Conservation (phyloP, 2,113 vertebrate species). For the Prinia subflava region DNA sequence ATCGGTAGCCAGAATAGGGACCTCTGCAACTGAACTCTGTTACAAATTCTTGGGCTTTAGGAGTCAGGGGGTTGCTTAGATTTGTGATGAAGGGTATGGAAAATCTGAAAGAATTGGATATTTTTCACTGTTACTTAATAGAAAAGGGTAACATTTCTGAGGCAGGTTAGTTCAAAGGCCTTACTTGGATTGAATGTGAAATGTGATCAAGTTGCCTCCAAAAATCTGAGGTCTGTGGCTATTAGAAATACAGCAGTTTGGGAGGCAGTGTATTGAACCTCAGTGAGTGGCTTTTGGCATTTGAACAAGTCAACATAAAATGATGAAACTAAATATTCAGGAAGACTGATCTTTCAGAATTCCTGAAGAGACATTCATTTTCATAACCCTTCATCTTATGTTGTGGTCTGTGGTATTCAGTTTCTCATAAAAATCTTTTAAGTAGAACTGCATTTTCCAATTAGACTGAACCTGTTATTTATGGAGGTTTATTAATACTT, state of each 20-base stretch:
- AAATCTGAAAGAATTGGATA: not conserved
- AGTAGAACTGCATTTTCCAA: not conserved
- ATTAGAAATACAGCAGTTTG: not conserved
- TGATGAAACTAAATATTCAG: not conserved
- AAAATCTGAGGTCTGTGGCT: not conserved
- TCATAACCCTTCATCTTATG: not conserved
- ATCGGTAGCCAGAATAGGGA: not conserved
- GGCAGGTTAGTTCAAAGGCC: not conserved
- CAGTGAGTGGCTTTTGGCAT: not conserved
- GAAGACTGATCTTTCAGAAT: not conserved
- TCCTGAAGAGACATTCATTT: not conserved
- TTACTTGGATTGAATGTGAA: not conserved
- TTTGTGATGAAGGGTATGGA: not conserved
- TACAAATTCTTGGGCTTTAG: not conserved
- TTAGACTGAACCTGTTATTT: not conserved
- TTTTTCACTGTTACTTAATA: not conserved
- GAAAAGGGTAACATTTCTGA: not conserved
- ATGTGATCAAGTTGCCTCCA: not conserved
- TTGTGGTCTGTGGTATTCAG: not conserved
- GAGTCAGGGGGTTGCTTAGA: not conserved
- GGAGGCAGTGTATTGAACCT: not conserved
- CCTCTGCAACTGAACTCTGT: not conserved
- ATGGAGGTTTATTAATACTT: not conserved
- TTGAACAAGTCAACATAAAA: not conserved
- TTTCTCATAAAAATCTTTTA: not conserved